These are phyloP conservation scores for Emmelina monodactyla DNA, from an alignment of 2,888 invertebrate species.

Conservation along the genomic window DNA sequence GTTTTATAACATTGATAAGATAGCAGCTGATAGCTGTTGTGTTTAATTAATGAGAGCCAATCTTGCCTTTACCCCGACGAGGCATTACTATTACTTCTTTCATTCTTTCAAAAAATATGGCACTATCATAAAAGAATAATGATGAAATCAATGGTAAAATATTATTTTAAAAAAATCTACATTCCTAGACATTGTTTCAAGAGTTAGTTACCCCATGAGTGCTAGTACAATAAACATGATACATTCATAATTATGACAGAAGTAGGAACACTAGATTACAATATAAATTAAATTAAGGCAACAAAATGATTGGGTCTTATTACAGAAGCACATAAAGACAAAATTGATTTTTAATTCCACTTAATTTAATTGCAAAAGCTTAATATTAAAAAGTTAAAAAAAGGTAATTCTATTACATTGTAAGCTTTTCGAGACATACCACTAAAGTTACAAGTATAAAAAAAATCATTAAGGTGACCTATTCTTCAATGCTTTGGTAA, in stretches of 20 bases:
- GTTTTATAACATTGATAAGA: too few species aligned
- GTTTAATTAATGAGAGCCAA: too few species aligned
- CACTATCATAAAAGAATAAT: too few species aligned
- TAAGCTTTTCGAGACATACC: slow-evolving; percentile 1
- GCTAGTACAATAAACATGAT: too few species aligned
- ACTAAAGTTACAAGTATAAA: background rate
- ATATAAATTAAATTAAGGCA: too few species aligned
- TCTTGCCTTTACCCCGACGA: too few species aligned
- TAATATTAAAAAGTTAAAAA: background rate
- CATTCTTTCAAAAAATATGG: too few species aligned
- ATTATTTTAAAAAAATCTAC: too few species aligned
- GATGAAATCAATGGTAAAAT: too few species aligned
- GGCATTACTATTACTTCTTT: too few species aligned
- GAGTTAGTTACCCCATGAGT: too few species aligned
- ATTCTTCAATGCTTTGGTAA: background rate
- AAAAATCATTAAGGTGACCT: background rate
- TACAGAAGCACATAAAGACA: background rate
- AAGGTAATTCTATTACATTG: background rate
- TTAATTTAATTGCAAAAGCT: background rate
- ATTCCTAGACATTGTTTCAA: background rate
- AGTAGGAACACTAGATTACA: background rate
- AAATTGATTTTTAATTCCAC: background rate
- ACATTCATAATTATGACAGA: background rate
- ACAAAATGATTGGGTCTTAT: slow-evolving; percentile 1
- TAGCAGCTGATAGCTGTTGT: too few species aligned